These are phyloP conservation scores for Steinernema khuongi DNA, from an alignment of 1,140 invertebrate genomes.

Conservation along the genomic window DNA sequence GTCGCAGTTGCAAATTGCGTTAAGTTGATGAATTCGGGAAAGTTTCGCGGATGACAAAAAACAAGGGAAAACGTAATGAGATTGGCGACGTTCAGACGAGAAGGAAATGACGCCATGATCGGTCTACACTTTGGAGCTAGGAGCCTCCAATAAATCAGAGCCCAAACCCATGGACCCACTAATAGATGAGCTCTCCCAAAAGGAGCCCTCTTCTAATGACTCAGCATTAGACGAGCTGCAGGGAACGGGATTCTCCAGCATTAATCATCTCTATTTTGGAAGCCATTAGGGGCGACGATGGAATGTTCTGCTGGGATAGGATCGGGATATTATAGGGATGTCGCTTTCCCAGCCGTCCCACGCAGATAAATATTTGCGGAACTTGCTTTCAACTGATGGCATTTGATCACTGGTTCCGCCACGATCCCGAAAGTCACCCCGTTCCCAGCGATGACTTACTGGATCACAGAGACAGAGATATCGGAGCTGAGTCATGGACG, in stretches of 20 bases:
- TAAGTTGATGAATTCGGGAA: neutral
- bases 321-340: neutral
- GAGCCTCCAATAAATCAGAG: too few relatives aligned
- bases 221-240: neutral
- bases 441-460: too few relatives aligned
- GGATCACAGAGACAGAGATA: too few relatives aligned
- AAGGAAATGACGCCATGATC: neutral
- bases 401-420: too few relatives aligned
- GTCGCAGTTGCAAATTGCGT: neutral
- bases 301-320: neutral
- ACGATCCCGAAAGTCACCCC: too few relatives aligned
- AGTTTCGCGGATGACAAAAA: neutral
- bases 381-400: too few relatives aligned
- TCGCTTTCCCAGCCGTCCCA: too few relatives aligned
- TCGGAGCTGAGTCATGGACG: too few relatives aligned
- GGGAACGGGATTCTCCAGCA: neutral
- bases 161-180: too few relatives aligned
- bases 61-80: neutral
- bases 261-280: neutral
- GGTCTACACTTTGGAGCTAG: too few relatives aligned
- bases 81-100: neutral
- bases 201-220: neutral
- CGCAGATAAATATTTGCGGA: too few relatives aligned
- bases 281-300: neutral
- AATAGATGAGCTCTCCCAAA: neutral